Base-by-base conservation (phyloP, 2,888 invertebrate species). In the Drosophila demipolita region DNA sequence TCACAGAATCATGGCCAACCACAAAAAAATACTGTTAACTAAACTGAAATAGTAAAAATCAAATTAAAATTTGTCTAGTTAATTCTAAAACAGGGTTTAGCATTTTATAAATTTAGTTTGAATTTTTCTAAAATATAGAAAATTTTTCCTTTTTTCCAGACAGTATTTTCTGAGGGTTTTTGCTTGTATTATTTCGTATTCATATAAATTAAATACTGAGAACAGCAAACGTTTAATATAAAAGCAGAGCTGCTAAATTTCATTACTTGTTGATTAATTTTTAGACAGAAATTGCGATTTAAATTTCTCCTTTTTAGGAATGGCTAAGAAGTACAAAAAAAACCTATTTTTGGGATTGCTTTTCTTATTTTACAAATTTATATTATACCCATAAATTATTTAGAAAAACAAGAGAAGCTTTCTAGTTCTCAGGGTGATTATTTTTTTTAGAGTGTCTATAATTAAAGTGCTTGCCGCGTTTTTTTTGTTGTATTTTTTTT, bases 391-490 rank as follows among this genome's bases (percentile, higher is more conserved):
- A 29, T 29, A 29, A 29, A 36, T 15, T 7, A 17, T 38, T 8
- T 38, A 3, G 38, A 38, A 17, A 38, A 17, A 38, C 38, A 0
- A 8, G 8, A 17, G 3, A 17, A 38, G 8, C 17, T 38, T 17
- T 3, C 8, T 38, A 3, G 38, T 38, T 38, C 8, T 8, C 3
- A 8, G 3, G 2, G 8, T 38, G 3, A 38, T 38, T 20, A 45
- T 38, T 38, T 38, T 38, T 38, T 38, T 38, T n/a, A 35, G 29
- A 26, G 36, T 40, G 15, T 54, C 49, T 58, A 38, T 62, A 62
- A 86, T 87, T 87, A 80, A 81, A 82, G 78, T 77, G 75, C 53
- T 69, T 67, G 57, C 55, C 75, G 74, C 54, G 57, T 66, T 82
- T 76, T 68, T 55, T 1, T 5, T 55, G 5, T 5, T 23, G 45